Base-by-base conservation (phyloP, 2,888 invertebrate genomes). In the Lasioglossum zephyrum region DNA sequence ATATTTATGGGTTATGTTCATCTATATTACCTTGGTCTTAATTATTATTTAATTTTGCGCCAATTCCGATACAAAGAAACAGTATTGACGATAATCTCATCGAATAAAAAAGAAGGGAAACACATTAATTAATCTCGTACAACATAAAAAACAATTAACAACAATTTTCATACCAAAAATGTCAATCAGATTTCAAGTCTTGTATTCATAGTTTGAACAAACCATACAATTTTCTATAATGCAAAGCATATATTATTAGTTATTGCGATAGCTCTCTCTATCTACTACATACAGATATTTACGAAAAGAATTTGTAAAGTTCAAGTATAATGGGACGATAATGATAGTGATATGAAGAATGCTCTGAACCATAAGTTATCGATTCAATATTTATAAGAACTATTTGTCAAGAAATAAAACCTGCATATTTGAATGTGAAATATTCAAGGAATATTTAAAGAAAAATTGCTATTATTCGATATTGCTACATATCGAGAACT, bases 1-100 rank as follows among this genome's bases (percentile, higher is more conserved):
- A 22, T 60, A 44, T 31, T 44, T 76, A 31, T 76, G 76, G 83
- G 83, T 83, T 83, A 82, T 72, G 82, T 82, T 76, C 36, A n/a
- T 36, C 4, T 53, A 44, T 26, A 39, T 69, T 11, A 3, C 13
- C 6, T 0, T 26, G 26, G 0, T 69, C n/a, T n/a, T 13, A 57
- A 22, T 57, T 70, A 4, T 53, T 36, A 57, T 36, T 74, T 26
- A n/a, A 47, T 74, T 69, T 31, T 11, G 4, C 22, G 26, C 26
- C n/a, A 39, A 22, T 44, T 31, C 11, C 18, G 11, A 26, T 66
- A 57, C 4, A 2, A 41, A 53, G 31, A 76, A 11, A 36, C 0
- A 44, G 36, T 4, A 3, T 41, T 31, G 53, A 53, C 36, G 16
- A 5, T 26, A 49, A 1, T 44, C 18, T 11, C 5, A 44, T 53